Percentiles rank a stretch among this genome's conserved stretches.
Evolutionary conservation across 2,888 invertebrate species (phyloP).

Genomic region (Phorcus lineatus): DNA sequence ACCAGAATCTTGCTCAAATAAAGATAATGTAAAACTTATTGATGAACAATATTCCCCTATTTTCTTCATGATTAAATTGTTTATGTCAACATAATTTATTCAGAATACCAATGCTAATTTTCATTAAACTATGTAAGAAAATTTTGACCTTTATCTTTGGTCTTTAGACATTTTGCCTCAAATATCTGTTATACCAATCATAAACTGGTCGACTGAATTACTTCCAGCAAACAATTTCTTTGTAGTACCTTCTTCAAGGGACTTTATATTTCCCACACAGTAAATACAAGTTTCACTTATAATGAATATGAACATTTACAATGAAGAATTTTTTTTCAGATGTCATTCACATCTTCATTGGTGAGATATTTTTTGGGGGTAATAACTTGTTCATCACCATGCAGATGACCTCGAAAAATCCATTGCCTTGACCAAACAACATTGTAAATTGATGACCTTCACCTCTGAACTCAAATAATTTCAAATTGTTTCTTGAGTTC

Average conservation of each 20-base stretch:
- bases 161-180: no score
- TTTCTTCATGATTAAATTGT: no score
- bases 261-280: neutral
- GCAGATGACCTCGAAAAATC: neutral
- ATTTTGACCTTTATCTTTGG: no score
- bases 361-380: neutral
- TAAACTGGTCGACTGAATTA: no score
- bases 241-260: neutral
- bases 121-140: no score
- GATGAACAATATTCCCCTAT: no score
- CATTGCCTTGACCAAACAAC: neutral
- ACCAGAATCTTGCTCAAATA: no score
- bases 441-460: neutral
- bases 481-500: slow-evolving; percentile 98
- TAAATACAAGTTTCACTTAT: neutral
- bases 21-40: no score
- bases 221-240: no score
- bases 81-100: no score
- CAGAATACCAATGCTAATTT: no score
- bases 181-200: no score
- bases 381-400: neutral
- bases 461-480: slow-evolving; percentile 58
- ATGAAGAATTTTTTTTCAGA: neutral
- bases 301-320: neutral
- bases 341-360: neutral